A percentile compares a stretch with the other conserved stretches of the same genome.
phyloP scores from a whole-genome alignment of 2,888 invertebrate genomes.

The Hydroisotoma schaefferi region DNA sequence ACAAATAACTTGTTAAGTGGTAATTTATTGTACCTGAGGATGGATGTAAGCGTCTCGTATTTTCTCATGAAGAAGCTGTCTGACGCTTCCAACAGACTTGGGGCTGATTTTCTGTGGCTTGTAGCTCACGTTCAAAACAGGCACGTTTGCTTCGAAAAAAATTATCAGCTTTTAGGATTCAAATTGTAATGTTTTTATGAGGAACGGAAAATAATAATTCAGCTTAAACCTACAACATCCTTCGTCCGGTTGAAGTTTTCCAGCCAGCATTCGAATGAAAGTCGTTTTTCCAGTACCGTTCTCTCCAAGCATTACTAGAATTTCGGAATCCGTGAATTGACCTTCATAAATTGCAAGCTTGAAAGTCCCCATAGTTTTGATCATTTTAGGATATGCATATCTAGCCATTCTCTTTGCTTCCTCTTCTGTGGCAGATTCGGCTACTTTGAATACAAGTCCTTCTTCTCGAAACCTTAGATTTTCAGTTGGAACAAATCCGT shows the following conservation, averaged over 20 bases:
- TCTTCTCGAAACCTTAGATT: conserved; percentile 97
- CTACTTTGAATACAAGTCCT: conserved; percentile 95
- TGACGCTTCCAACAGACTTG: conserved; percentile 87
- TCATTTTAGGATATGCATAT: conserved; percentile 92
- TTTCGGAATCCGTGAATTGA: conserved; percentile 98
- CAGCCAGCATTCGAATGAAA: conserved; percentile 97
- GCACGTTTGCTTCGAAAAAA: conserved; percentile 63
- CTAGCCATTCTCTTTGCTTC: conserved; percentile 96
- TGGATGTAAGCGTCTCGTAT: conserved; percentile 96
- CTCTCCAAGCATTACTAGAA: conserved; percentile 90
- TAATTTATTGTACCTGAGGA: conserved; percentile 65
- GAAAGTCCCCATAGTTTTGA: conserved; percentile 72
- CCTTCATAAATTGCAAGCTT: conserved; percentile 76
- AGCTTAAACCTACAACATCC: conserved; percentile 59
- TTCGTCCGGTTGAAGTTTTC: conserved; percentile 85
- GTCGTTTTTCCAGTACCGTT: conserved; percentile 99
- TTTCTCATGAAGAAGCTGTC: conserved; percentile 89
- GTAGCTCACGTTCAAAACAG: conserved; percentile 94
- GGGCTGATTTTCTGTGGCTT: conserved; percentile 99
- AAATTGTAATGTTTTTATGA: background rate
- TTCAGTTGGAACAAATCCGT: conserved; percentile 98
- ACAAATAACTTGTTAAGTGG: conserved; percentile 1
- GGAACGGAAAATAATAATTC: background rate
- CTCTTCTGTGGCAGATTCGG: conserved; percentile 95
- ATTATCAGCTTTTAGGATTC: conserved; percentile 13